Percentiles rank a stretch among this genome's conserved stretches.
Evolutionary conservation across 2,888 invertebrate species (phyloP).

Genomic region (Oasisia sp.): DNA sequence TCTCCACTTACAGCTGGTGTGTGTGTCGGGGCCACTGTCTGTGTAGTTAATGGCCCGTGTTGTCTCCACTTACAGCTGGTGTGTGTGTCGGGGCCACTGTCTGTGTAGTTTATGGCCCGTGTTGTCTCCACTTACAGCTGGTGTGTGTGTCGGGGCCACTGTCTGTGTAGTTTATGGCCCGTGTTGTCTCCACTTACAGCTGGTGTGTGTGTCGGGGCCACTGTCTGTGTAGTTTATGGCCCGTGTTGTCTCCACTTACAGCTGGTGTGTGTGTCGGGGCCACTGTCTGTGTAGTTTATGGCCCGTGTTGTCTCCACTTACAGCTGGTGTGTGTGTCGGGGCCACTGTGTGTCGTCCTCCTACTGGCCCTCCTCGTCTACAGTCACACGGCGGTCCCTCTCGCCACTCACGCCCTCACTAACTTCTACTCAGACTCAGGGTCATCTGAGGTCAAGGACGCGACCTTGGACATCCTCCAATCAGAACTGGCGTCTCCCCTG

Average conservation of each 20-base stretch:
- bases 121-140: slow-evolving; percentile 49
- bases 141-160: too few species aligned
- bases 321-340: slow-evolving; percentile 44
- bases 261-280: slow-evolving; percentile 45
- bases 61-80: slow-evolving; percentile 34
- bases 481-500: slow-evolving; percentile 32
- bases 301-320: slow-evolving; percentile 51
- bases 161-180: too few species aligned
- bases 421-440: slow-evolving; percentile 30
- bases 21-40: slow-evolving; percentile 29
- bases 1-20: slow-evolving; percentile 33
- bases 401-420: slow-evolving; percentile 34
- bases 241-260: slow-evolving; percentile 33
- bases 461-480: slow-evolving; percentile 27
- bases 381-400: slow-evolving; percentile 50
- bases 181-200: slow-evolving; percentile 34
- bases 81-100: slow-evolving; percentile 20
- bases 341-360: slow-evolving; percentile 45
- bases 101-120: slow-evolving; percentile 45
- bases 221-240: slow-evolving; percentile 36
- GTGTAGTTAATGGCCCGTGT: too few species aligned
- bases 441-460: slow-evolving; percentile 22
- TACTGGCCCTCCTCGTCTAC: slow-evolving; percentile 49
- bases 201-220: too few species aligned
- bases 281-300: slow-evolving; percentile 44